These are phyloP conservation scores for Sclerodermus sp. DNA, from an alignment of 2,888 invertebrate genomes.

Conservation along the genomic window DNA sequence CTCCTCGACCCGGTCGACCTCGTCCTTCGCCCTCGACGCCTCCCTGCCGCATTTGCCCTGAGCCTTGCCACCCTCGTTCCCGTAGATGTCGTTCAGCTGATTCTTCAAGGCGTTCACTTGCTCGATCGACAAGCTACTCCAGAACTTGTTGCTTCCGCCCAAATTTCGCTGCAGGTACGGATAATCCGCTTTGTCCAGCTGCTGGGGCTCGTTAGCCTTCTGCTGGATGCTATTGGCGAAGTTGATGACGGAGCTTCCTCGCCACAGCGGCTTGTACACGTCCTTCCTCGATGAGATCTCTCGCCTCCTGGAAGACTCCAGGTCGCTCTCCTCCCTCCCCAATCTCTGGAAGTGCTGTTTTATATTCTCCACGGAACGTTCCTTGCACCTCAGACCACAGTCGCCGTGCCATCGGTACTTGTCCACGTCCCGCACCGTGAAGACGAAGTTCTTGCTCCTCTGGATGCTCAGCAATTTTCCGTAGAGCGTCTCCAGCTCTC, in stretches of 20 bases:
- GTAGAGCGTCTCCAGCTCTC: constrained; percentile 77
- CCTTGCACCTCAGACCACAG: constrained; percentile 75
- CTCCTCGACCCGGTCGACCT: not conserved
- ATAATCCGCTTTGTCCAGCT: constrained; percentile 54
- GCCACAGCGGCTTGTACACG: constrained; percentile 79
- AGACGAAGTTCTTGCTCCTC: constrained; percentile 81
- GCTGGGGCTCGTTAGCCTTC: constrained; percentile 60
- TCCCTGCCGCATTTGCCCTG: not conserved
- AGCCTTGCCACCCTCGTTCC: constrained; percentile 60
- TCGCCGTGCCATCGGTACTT: constrained; percentile 77
- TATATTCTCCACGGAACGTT: constrained; percentile 86
- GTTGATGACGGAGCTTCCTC: constrained; percentile 81
- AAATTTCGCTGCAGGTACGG: constrained; percentile 59
- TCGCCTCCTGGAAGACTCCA: constrained; percentile 57
- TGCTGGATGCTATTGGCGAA: constrained; percentile 73
- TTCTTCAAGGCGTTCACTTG: constrained; percentile 79
- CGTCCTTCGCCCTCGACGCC: too few species aligned
- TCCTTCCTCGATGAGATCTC: constrained; percentile 64
- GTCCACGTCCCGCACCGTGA: constrained; percentile 74
- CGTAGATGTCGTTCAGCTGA: constrained; percentile 81
- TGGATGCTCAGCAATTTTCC: constrained; percentile 77
- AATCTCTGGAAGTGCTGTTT: constrained; percentile 74
- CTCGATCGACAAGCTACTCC: constrained; percentile 83
- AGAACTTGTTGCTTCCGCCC: constrained; percentile 75
- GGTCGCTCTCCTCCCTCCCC: constrained; percentile 60